These are phyloP conservation scores for Parapsyche elsis DNA, from an alignment of 1,140 invertebrate genomes.

Conservation along the genomic window DNA sequence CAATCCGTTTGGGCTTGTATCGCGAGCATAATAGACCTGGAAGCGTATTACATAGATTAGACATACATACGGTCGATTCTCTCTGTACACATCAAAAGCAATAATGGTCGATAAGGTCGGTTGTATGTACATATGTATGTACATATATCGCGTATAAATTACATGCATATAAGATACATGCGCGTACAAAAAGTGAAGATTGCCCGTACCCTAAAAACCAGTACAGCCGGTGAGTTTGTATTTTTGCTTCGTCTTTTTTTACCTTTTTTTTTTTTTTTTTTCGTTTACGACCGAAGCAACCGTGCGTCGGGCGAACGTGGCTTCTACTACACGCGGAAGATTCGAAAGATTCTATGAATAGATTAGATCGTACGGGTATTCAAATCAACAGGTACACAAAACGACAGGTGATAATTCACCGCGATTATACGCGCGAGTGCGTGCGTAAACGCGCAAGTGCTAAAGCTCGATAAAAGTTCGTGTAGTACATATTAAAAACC, in stretches of 20 bases:
- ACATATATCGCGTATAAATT: background rate
- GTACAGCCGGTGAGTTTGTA: constrained; percentile 4
- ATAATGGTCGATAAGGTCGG: too few relatives aligned
- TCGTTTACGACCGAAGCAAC: background rate
- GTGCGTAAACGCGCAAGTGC: background rate
- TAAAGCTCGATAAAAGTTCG: too few relatives aligned
- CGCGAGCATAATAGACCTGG: too few relatives aligned
- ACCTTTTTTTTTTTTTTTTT: background rate
- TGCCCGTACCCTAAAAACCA: constrained; percentile 24
- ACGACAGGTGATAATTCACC: constrained; percentile 38
- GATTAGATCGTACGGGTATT: constrained; percentile 38
- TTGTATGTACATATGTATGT: background rate
- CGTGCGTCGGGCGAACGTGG: background rate
- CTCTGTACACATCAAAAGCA: too few relatives aligned
- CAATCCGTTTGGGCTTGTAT: too few relatives aligned
- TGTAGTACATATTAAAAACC: too few relatives aligned
- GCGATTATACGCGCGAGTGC: background rate
- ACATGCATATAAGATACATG: constrained; percentile 6
- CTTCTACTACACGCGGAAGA: background rate
- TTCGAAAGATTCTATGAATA: constrained; percentile 36
- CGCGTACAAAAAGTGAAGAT: constrained; percentile 23
- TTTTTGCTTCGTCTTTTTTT: background rate
- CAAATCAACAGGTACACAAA: constrained; percentile 40
- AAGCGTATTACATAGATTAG: too few relatives aligned
- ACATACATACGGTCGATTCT: too few relatives aligned